These are phyloP conservation scores for Eretmocerus hayati DNA, from an alignment of 2,888 invertebrate species.

Conservation along the genomic window DNA sequence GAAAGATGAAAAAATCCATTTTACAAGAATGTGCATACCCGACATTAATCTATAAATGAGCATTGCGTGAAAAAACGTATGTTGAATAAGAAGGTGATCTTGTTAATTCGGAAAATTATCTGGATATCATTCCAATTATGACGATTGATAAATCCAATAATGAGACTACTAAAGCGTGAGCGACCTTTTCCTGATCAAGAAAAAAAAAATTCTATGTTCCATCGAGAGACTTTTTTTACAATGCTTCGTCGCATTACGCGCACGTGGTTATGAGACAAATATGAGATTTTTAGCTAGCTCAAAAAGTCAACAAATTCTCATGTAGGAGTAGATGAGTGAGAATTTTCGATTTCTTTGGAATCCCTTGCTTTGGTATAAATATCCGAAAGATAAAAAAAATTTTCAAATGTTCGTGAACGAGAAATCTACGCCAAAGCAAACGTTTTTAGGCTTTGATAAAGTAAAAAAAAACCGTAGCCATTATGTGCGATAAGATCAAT, in stretches of 20 bases:
- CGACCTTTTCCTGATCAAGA: conserved; percentile 19
- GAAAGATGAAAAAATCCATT: conserved; percentile 17
- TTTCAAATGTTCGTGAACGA: too few relatives aligned
- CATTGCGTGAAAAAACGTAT: conserved; percentile 17
- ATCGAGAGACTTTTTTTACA: conserved; percentile 28
- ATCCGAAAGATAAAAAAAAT: conserved; percentile 2
- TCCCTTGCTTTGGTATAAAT: conserved; percentile 21
- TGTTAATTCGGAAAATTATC: conserved; percentile 10
- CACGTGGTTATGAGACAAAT: conserved; percentile 16
- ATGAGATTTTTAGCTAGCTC: conserved; percentile 10
- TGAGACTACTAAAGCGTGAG: conserved; percentile 11
- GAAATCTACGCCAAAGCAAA: conserved; percentile 24
- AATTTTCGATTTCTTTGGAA: conserved; percentile 16
- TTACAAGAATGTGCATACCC: conserved; percentile 12
- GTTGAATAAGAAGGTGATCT: conserved; percentile 20
- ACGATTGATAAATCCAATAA: conserved; percentile 4
- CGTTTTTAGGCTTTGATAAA: conserved; percentile 27
- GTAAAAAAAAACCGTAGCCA: conserved; percentile 22
- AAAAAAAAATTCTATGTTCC: conserved; percentile 6
- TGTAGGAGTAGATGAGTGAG: not conserved
- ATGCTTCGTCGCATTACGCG: conserved; percentile 26
- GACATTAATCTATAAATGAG: conserved; percentile 17
- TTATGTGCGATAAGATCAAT: conserved; percentile 19
- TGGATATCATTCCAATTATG: conserved; percentile 15
- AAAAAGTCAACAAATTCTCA: conserved; percentile 7